Base-by-base conservation (phyloP, 2,888 invertebrate species). In the Drosophila quinaria region DNA sequence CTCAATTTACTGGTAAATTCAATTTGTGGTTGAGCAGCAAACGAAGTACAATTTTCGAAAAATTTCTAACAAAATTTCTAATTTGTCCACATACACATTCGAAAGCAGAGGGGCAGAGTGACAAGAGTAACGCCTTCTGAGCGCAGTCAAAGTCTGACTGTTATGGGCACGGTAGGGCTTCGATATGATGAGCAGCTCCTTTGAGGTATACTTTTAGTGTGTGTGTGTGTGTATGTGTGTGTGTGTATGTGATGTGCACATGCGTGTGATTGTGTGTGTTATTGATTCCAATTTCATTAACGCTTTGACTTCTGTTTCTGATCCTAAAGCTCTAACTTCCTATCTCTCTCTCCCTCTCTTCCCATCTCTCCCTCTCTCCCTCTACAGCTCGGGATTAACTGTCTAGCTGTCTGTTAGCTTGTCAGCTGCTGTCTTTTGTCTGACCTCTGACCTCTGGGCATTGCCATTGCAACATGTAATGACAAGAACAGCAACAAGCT, bases 251-350 rank as follows among this genome's bases (percentile, higher is more conserved):
- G 42, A 22, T 33, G 10, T 46, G 17, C 19, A 11, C 25, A 31
- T 52, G 33, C 42, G 19, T 37, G 9, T 44, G 31, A 31, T 4
- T 39, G n/a, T 19, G 47, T 47, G 60, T 78, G 60, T 66, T 70
- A 84, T 78, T 87, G 89, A 89, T 85, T 87, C 81, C 77, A 81
- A 85, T 89, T 89, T 89, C 82, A 88, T 89, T 90, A 89, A 77
- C 75, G 86, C 90, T 82, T 75, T 62, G 69, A 58, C 62, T 65
- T 63, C 44, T 67, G 56, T 59, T 47, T 64, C 49, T 22, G 35
- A 8, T 37, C 4, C 44, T 11, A 4, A 11, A 46, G 8, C 44
- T 35, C 29, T 1, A 8, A 1, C 13, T 5, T 35, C 25, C 1
- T 15, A 6, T 4, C 10, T 15, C 47, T 19, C 9, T 13, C 22